Evolutionary conservation across 2,888 invertebrate genomes (phyloP).

Genomic region (Baccha elongata): DNA sequence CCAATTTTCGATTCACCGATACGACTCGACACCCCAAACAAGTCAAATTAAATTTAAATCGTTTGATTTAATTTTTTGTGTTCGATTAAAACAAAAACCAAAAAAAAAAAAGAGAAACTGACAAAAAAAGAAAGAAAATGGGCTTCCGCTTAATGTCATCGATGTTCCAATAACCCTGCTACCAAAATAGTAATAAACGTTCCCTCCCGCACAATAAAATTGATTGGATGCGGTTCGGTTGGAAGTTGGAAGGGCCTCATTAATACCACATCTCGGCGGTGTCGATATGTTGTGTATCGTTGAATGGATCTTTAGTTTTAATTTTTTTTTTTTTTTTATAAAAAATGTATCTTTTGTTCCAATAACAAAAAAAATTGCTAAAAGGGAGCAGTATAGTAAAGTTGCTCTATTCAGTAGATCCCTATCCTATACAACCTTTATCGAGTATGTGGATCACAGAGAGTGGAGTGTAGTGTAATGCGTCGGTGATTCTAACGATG

Average conservation of each 20-base stretch:
- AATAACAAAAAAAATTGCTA: conserved; percentile 32
- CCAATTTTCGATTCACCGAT: conserved; percentile 37
- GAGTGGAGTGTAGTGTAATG: conserved; percentile 58
- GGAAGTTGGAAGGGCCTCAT: conserved; percentile 54
- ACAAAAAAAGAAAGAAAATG: not conserved
- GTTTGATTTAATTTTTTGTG: conserved; percentile 52
- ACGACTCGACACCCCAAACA: conserved; percentile 41
- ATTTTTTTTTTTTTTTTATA: conserved; percentile 22
- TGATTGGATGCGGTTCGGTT: conserved; percentile 72
- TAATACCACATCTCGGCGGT: conserved; percentile 51
- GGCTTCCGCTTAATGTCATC: conserved; percentile 37
- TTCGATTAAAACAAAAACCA: conserved; percentile 39
- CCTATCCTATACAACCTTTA: conserved; percentile 4
- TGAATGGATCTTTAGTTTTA: conserved; percentile 32
- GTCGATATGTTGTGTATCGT: conserved; percentile 9
- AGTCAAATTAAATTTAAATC: conserved; percentile 67
- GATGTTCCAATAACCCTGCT: conserved; percentile 58
- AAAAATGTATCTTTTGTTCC: conserved; percentile 36
- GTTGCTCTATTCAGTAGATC: conserved; percentile 1
- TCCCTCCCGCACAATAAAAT: conserved; percentile 70
- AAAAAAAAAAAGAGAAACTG: not conserved
- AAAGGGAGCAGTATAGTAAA: conserved; percentile 23
- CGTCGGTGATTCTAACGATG: conserved; percentile 71
- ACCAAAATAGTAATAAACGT: conserved; percentile 61
- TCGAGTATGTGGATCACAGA: conserved; percentile 11